These are phyloP conservation scores for Drosophila simulans DNA, from an alignment of 1,140 invertebrate species.

Conservation along the genomic window DNA sequence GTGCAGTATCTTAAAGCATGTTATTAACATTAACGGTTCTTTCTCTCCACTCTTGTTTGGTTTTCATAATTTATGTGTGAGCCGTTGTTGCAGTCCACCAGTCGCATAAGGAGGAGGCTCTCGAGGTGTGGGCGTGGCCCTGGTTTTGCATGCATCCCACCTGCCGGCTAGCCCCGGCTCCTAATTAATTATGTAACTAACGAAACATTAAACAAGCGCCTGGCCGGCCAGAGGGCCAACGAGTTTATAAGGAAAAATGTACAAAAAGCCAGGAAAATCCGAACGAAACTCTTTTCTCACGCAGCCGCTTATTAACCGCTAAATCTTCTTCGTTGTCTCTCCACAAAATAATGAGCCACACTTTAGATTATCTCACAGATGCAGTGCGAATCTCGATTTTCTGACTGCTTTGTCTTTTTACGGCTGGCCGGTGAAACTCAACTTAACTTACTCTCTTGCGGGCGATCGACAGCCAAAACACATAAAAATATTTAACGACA, in stretches of 20 bases:
- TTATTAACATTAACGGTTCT: slow-evolving; percentile 77
- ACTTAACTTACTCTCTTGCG: slow-evolving; percentile 26
- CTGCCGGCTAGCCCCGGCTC: slow-evolving; percentile 14
- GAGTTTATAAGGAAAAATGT: slow-evolving; percentile 24
- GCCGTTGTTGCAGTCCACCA: slow-evolving; percentile 31
- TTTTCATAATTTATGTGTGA: slow-evolving; percentile 80
- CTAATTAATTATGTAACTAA: slow-evolving; percentile 76
- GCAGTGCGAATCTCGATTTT: slow-evolving; percentile 11
- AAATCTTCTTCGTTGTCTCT: slow-evolving; percentile 47
- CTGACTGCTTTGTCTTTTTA: slow-evolving; percentile 13
- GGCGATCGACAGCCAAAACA: slow-evolving; percentile 42
- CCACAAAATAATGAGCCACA: slow-evolving; percentile 54
- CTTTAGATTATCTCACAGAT: slow-evolving; percentile 73
- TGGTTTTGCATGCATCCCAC: slow-evolving; percentile 70
- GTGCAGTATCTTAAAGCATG: slow-evolving; percentile 64
- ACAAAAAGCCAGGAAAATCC: slow-evolving; percentile 19
- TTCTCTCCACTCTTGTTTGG: slow-evolving; percentile 59
- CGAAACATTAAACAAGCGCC: slow-evolving; percentile 46
- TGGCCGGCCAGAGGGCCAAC: neutral
- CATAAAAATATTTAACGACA: slow-evolving; percentile 40
- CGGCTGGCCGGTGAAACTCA: slow-evolving; percentile 32
- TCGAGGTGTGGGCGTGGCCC: slow-evolving; percentile 51
- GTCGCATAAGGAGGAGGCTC: slow-evolving; percentile 12
- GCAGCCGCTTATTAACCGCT: slow-evolving; percentile 73
- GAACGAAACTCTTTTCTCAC: slow-evolving; percentile 62